Evolutionary conservation across 2,797 vertebrate genomes (phyloP), one percentile per base, ranked within the genome.

Genomic region (Aratinga solstitialis): DNA sequence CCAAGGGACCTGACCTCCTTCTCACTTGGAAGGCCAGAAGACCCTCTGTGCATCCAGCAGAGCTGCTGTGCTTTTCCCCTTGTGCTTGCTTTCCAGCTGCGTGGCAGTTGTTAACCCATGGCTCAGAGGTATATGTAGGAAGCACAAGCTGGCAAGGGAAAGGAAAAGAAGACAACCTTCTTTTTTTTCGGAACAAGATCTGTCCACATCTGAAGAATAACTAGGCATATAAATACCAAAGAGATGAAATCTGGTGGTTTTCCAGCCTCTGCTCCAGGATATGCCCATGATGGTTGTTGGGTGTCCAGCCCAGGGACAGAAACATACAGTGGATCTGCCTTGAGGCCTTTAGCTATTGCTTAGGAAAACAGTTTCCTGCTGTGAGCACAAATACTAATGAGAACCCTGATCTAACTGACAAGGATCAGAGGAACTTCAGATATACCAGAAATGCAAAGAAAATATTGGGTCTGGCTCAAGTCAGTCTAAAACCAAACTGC

Each of bases 11-110:
- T 34, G 21, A 58, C 21, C 54, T 56, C 32, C 54, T n/a, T 34
- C 32, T 34, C 21, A n/a, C 56, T 34, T n/a, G 10, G n/a, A 24
- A 59, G 56, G 30, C 4, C 4, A 26, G 45, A n/a, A 66, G 61
- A 4, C 30, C 11, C 13, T 30, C 40, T 65, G 15, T 12, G 13
- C 7, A 0, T 36, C n/a, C 54, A 58, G 29, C 61, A 61, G 3
- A 1, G n/a, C 48, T 50, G 48, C 29, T 1, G 1, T 0, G 1
- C 43, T 83, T 66, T 66, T 62, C 42, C 4, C 0, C 38, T 14
- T 13, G 22, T 27, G 27, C 53, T 67, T n/a, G 20, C 61, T 38
- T 68, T 67, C n/a, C 43, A 56, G 20, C 24, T 30, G 24, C 6
- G 3, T 38, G 30, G 84, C 16, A 12, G 42, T 7, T 5, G 1